Base-by-base conservation (phyloP, 1,140 invertebrate species). In the Cylas formicarius region DNA sequence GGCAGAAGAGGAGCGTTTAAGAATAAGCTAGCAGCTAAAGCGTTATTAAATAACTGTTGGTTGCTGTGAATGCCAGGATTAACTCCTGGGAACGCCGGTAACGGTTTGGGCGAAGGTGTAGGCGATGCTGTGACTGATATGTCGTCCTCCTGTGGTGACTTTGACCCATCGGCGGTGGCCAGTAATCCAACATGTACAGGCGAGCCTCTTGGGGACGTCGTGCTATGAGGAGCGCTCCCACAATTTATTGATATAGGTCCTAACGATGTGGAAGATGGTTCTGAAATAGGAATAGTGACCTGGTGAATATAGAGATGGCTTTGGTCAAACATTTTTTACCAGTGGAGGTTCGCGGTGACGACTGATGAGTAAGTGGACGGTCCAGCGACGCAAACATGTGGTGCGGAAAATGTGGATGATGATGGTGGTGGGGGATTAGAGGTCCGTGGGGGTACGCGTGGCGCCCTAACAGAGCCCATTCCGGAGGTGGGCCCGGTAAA, bases 101-200 rank as follows among this genome's bases (percentile, higher is more conserved):
- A 18, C 65, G 69, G 72, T 67, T 40, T 72, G 62, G 27, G 74
- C 66, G 63, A 75, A 65, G 44, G 73, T 57, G 37, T 74, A 53
- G 41, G 74, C 9, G 78, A 81, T 24, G 76, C 78, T 2, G 77
- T 81, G 35, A 81, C 78, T 29, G 78, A 81, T 60, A 81, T 81
- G 55, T 79, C 77, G 47, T 80, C 76, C 57, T 78, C 78, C 51
- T 54, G 46, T 13, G 60, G 52, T 28, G 58, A 62, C 32, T 57
- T 67, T 1, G 72, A 69, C 10, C 68, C 72, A 8, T 47, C 67
- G 58, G 70, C 57, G 16, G 72, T 53, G 58, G 69, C 26, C 63
- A 75, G 37, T 47, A 75, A 22, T 56, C 70, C 20, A 28, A 57
- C 50, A 53, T 61, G 57, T 23, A 41, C 55, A 34, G 67, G 44